Conservation (phyloP, 2,113 vertebrate genomes). For the Corapipo altera region DNA sequence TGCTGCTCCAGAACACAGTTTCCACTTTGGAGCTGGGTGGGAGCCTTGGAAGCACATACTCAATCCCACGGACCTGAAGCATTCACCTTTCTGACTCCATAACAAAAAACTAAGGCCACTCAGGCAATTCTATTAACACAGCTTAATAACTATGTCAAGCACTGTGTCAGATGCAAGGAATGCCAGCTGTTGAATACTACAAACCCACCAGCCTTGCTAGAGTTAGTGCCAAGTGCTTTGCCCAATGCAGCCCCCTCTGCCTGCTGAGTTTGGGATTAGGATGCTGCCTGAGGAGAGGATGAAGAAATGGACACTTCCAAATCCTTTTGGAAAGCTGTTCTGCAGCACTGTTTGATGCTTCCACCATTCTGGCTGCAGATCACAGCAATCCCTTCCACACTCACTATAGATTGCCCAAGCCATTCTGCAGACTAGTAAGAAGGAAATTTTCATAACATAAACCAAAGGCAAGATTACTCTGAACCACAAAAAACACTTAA, state of each 20-base stretch:
- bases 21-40: not conserved
- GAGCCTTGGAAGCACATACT: not conserved
- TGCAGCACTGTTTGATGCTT: not conserved
- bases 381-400: not conserved
- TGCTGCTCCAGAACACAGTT: fast-evolving
- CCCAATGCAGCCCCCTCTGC: not conserved
- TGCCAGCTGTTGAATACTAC: not conserved
- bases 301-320: not conserved
- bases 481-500: not conserved
- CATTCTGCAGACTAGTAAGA: not conserved
- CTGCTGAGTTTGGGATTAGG: not conserved
- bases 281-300: not conserved
- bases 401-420: fast-evolving
- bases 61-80: not conserved
- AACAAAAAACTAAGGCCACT: not conserved
- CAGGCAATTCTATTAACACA: not conserved
- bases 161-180: not conserved
- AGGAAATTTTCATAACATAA: not conserved
- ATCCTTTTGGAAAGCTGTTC: not conserved
- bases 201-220: not conserved
- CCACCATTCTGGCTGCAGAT: not conserved
- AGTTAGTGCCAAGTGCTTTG: not conserved
- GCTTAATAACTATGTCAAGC: not conserved
- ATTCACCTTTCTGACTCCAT: not conserved
- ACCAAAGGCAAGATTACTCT: not conserved